Percentiles rank a stretch among this genome's conserved stretches.
Conservation (phyloP, 2,797 vertebrate species). For the Macrochelys suwanniensis region DNA sequence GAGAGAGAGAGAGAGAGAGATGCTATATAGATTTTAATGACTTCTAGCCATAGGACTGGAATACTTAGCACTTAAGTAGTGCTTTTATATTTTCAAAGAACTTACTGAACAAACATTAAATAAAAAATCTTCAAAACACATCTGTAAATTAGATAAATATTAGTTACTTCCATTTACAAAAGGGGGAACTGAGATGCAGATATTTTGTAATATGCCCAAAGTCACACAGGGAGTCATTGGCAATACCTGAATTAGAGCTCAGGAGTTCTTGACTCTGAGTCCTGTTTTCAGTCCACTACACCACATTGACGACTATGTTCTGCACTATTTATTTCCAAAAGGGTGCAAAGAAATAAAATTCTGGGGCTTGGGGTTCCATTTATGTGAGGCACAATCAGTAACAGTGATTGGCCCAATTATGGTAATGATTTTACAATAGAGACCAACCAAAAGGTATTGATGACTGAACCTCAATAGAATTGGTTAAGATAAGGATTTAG, state of each 20-base stretch:
- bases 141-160: background rate
- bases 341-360: background rate
- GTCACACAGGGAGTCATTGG: background rate
- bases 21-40: background rate
- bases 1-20: too few relatives aligned
- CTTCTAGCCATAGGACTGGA: background rate
- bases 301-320: background rate
- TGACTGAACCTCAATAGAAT: background rate
- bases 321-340: background rate
- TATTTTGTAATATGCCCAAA: background rate
- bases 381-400: background rate
- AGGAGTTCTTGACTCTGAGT: background rate
- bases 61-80: background rate
- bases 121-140: background rate
- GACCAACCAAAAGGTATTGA: background rate
- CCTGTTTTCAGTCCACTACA: background rate
- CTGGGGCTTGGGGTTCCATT: background rate
- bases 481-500: background rate
- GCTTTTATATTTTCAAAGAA: background rate
- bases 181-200: background rate
- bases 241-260: too few relatives aligned
- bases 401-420: too few relatives aligned
- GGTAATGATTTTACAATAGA: too few relatives aligned
- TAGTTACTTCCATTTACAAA: background rate
- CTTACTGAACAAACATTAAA: background rate